phyloP scores from a whole-genome alignment of 1,140 invertebrate species.

The Ylistrum balloti region DNA sequence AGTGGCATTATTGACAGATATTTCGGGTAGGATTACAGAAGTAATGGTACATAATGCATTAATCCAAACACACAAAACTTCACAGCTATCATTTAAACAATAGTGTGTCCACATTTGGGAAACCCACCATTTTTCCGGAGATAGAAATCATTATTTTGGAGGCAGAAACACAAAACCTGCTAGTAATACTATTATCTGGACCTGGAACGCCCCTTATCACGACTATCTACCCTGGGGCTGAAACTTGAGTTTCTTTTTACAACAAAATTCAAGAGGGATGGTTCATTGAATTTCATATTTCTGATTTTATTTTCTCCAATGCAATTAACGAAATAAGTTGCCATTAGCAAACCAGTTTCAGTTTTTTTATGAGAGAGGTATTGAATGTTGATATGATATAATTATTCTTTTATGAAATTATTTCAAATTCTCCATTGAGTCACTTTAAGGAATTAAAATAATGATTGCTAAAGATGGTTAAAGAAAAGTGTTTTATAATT shows the following conservation, averaged over 20 bases:
- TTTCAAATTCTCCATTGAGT: neutral
- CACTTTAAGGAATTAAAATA: too few relatives aligned
- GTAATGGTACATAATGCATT: neutral
- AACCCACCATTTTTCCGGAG: neutral
- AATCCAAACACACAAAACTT: neutral
- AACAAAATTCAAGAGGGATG: neutral
- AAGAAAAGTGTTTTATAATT: too few relatives aligned
- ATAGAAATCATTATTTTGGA: neutral
- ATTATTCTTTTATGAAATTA: too few relatives aligned
- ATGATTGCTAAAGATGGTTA: too few relatives aligned
- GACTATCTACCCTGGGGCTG: neutral
- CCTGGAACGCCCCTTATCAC: neutral
- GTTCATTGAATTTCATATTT: neutral
- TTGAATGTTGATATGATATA: neutral
- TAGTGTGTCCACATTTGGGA: neutral
- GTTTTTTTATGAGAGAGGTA: neutral
- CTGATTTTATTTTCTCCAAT: neutral
- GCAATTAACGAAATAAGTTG: neutral
- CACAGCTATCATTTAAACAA: neutral
- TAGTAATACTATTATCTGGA: neutral
- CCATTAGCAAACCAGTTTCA: neutral
- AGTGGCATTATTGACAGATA: neutral
- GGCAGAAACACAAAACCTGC: neutral
- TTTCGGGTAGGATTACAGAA: neutral
- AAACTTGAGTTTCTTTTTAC: conserved; percentile 20